Percentiles rank a stretch among this genome's conserved stretches.
Evolutionary conservation across 2,113 vertebrate species (phyloP).

Genomic region (Falco punctatus): DNA sequence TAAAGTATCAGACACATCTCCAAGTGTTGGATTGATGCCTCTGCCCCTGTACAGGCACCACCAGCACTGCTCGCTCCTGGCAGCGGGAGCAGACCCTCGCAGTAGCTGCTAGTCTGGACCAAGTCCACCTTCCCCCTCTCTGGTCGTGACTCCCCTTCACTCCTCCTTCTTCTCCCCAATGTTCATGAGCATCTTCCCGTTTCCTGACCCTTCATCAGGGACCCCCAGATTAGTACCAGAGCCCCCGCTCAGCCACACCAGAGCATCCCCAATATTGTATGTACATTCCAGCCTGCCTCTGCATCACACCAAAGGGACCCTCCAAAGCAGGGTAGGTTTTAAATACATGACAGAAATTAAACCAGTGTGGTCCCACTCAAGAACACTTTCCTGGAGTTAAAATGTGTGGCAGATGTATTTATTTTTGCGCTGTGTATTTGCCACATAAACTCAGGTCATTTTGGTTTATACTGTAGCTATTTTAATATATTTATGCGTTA

Average conservation of each 20-base stretch:
- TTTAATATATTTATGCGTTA: neutral
- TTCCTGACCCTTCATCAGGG: rapidly evolving
- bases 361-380: neutral
- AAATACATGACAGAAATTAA: slow-evolving; percentile 43
- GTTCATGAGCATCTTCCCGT: neutral
- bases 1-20: neutral
- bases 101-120: neutral
- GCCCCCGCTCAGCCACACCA: neutral
- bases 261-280: rapidly evolving
- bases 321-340: neutral
- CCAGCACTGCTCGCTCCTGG: neutral
- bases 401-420: slow-evolving; percentile 22
- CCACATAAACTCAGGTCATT: slow-evolving; percentile 37
- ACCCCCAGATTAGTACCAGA: neutral
- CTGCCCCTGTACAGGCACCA: rapidly evolving
- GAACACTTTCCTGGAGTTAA: slow-evolving; percentile 43
- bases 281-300: neutral
- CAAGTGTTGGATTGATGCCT: rapidly evolving
- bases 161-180: neutral
- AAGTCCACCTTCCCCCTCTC: neutral
- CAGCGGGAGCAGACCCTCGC: rapidly evolving
- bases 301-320: neutral
- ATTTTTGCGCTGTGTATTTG: slow-evolving; percentile 22
- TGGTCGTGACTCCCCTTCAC: neutral
- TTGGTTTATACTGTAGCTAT: slow-evolving; percentile 10